Evolutionary conservation across 1,140 invertebrate genomes (phyloP).

Genomic region (Apis florea): DNA sequence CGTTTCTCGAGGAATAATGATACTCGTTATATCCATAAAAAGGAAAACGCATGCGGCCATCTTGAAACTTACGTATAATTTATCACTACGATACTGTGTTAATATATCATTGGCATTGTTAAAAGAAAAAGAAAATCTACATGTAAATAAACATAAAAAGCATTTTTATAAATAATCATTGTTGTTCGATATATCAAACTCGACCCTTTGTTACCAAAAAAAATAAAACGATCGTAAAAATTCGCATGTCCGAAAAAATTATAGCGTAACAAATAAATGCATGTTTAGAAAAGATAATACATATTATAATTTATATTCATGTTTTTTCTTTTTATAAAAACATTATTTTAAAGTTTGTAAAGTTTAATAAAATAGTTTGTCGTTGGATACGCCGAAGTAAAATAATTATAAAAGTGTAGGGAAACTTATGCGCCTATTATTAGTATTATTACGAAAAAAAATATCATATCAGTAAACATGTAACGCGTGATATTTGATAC

Average conservation of each 20-base stretch:
- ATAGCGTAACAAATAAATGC: no score
- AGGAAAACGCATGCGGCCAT: conserved; percentile 61
- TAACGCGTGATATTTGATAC: conserved; percentile 9
- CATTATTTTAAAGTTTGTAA: no score
- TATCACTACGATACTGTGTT: conserved; percentile 66
- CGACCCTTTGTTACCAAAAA: not conserved
- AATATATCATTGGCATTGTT: conserved; percentile 73
- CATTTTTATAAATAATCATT: conserved; percentile 71
- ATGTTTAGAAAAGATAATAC: no score
- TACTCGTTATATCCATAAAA: conserved; percentile 53
- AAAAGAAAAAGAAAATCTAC: conserved; percentile 68
- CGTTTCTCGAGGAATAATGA: conserved; percentile 54
- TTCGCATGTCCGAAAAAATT: not conserved
- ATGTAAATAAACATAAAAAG: conserved; percentile 76
- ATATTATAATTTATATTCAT: no score
- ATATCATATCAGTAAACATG: conserved; percentile 1
- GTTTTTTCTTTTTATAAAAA: no score
- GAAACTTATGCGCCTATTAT: not conserved
- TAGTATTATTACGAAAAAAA: not conserved
- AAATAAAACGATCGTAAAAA: not conserved
- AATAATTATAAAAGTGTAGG: not conserved
- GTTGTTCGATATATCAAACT: not conserved
- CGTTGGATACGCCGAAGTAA: not conserved
- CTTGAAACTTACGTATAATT: conserved; percentile 59
- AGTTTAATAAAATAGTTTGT: no score